Percentiles rank a stretch among this genome's conserved stretches.
phyloP scores from a whole-genome alignment of 2,888 invertebrate species.

The Eupeodes latifasciatus region DNA sequence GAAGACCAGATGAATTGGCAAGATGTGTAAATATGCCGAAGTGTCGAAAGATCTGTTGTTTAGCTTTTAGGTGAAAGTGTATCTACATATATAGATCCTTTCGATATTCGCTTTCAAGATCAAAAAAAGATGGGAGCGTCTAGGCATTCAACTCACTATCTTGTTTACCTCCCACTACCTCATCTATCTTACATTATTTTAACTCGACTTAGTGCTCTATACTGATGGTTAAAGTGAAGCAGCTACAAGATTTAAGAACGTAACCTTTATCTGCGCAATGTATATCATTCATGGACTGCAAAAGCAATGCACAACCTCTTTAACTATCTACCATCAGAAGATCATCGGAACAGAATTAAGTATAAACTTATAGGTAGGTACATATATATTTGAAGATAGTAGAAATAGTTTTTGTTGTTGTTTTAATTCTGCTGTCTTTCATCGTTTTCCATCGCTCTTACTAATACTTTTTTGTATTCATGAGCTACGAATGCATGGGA shows the following conservation, averaged over 20 bases:
- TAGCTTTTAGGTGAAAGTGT: constrained; percentile 69
- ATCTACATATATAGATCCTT: constrained; percentile 56
- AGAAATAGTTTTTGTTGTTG: constrained; percentile 25
- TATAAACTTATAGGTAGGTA: constrained; percentile 3
- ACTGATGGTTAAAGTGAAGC: constrained; percentile 42
- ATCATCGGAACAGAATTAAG: constrained; percentile 59
- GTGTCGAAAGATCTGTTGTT: background rate
- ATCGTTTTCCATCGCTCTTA: constrained; percentile 31
- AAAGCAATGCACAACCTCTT: background rate
- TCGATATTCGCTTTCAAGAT: constrained; percentile 73
- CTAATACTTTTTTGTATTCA: constrained; percentile 61
- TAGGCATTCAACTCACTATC: constrained; percentile 62
- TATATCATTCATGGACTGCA: constrained; percentile 46
- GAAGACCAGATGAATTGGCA: constrained; percentile 48
- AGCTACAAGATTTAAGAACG: constrained; percentile 64
- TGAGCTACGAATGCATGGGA: constrained; percentile 72
- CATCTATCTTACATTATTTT: background rate
- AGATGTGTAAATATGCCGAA: constrained; percentile 21
- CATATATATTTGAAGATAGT: constrained; percentile 49
- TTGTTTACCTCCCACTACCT: background rate
- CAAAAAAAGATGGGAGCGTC: constrained; percentile 57
- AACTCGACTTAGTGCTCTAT: constrained; percentile 62
- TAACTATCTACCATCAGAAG: constrained; percentile 31
- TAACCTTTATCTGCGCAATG: constrained; percentile 67
- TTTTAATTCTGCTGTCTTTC: constrained; percentile 3